Evolutionary conservation across 2,113 vertebrate species (phyloP).

Genomic region (Rhinoptilus africanus): DNA sequence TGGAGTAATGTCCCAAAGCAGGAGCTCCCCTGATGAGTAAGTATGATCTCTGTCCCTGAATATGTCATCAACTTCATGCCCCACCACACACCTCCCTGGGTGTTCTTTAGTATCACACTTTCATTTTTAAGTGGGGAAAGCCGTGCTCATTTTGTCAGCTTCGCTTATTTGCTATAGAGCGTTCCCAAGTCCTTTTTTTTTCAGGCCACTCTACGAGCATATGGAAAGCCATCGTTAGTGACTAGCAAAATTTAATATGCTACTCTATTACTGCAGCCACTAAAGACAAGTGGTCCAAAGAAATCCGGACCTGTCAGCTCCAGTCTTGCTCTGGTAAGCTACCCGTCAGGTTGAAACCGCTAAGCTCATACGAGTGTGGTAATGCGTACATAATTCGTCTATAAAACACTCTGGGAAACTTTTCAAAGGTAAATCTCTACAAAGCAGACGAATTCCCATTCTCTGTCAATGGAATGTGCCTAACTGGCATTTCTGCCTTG

Average conservation of each 20-base stretch:
- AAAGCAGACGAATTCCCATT: neutral
- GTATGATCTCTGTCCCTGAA: neutral
- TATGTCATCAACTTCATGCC: neutral
- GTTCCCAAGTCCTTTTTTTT: neutral
- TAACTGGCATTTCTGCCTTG: neutral
- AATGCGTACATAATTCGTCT: neutral
- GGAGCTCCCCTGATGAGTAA: neutral
- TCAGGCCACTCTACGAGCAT: accelerated
- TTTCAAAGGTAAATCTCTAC: neutral
- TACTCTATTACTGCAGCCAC: neutral
- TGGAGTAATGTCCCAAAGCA: neutral
- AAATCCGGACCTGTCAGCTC: neutral
- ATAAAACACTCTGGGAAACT: neutral
- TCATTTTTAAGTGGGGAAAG: neutral
- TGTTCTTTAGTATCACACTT: neutral
- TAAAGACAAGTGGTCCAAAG: neutral
- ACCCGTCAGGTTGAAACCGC: neutral
- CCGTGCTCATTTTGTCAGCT: neutral
- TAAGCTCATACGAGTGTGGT: accelerated
- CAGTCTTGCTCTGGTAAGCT: neutral
- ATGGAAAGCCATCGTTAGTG: neutral
- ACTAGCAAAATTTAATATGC: neutral
- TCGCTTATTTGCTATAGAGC: neutral
- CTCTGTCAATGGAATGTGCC: neutral
- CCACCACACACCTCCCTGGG: neutral